Evolutionary conservation across 2,113 vertebrate species (phyloP).

Genomic region (Proteles cristata): DNA sequence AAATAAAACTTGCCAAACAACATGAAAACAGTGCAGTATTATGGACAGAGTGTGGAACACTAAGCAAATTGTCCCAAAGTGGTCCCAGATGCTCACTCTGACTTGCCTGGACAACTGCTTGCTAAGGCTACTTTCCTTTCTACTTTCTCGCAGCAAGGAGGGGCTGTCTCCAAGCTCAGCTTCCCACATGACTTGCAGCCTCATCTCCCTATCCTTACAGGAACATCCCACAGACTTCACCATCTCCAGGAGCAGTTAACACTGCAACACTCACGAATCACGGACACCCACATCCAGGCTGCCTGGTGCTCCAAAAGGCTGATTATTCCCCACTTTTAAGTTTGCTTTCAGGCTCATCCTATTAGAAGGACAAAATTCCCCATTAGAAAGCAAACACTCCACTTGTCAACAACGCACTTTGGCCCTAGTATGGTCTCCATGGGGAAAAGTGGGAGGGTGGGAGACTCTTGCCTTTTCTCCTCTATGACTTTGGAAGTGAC

Average conservation of each 20-base stretch:
- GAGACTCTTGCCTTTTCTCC: not conserved
- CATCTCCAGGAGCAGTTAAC: not conserved
- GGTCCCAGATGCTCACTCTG: not conserved
- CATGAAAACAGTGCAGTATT: not conserved
- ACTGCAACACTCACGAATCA: not conserved
- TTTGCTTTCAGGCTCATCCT: not conserved
- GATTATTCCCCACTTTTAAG: not conserved
- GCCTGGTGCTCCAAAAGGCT: not conserved
- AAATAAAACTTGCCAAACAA: not conserved
- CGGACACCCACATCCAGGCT: not conserved
- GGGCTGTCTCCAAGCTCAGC: not conserved
- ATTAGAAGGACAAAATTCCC: not conserved
- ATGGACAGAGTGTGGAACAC: not conserved
- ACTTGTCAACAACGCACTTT: not conserved
- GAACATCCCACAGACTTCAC: not conserved
- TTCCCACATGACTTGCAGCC: not conserved
- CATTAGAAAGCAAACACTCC: fast-evolving
- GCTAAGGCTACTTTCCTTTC: not conserved
- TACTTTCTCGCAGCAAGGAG: not conserved
- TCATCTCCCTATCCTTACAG: not conserved
- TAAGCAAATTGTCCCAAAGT: not conserved
- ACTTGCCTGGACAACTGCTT: not conserved
- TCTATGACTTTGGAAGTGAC: not conserved
- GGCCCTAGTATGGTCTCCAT: not conserved
- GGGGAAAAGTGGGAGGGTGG: not conserved